These are phyloP conservation scores for Tetragonula clypearis DNA, from an alignment of 1,140 invertebrate species.

Conservation along the genomic window DNA sequence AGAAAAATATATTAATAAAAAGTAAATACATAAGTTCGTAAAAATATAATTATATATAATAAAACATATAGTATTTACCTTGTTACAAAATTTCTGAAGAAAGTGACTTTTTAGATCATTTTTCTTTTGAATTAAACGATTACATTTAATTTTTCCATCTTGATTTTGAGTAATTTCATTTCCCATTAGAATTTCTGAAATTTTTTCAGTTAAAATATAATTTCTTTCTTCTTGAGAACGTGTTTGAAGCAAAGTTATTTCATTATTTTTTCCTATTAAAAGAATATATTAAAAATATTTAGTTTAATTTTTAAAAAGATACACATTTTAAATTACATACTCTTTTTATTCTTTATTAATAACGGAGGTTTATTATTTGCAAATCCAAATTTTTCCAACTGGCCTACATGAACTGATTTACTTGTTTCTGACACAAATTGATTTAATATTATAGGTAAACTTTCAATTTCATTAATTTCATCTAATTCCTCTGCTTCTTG, in stretches of 20 bases:
- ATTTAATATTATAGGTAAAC: constrained; percentile 57
- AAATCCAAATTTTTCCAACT: constrained; percentile 77
- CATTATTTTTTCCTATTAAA: constrained; percentile 38
- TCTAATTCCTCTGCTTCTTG: constrained; percentile 78
- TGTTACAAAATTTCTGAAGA: constrained; percentile 59
- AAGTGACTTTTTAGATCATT: constrained; percentile 61
- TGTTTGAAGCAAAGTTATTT: constrained; percentile 75
- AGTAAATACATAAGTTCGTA: background rate
- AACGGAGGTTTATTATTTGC: constrained; percentile 67
- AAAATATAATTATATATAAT: background rate
- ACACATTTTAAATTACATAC: constrained; percentile 57
- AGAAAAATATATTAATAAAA: constrained; percentile 3
- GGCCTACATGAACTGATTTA: constrained; percentile 21
- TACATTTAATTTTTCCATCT: constrained; percentile 10
- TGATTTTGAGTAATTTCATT: constrained; percentile 72
- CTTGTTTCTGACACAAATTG: constrained; percentile 55
- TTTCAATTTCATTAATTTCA: constrained; percentile 72
- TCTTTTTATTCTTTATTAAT: constrained; percentile 64
- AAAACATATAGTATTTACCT: constrained; percentile 48
- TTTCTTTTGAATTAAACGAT: constrained; percentile 31
- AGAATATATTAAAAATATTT: background rate
- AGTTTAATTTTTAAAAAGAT: constrained; percentile 5
- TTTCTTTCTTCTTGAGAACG: constrained; percentile 78
- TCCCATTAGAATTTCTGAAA: constrained; percentile 78
- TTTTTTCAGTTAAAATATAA: constrained; percentile 80